Evolutionary conservation across 2,888 invertebrate genomes (phyloP), one percentile per base, ranked within the genome.

Genomic region (Cryptus viduatorius): DNA sequence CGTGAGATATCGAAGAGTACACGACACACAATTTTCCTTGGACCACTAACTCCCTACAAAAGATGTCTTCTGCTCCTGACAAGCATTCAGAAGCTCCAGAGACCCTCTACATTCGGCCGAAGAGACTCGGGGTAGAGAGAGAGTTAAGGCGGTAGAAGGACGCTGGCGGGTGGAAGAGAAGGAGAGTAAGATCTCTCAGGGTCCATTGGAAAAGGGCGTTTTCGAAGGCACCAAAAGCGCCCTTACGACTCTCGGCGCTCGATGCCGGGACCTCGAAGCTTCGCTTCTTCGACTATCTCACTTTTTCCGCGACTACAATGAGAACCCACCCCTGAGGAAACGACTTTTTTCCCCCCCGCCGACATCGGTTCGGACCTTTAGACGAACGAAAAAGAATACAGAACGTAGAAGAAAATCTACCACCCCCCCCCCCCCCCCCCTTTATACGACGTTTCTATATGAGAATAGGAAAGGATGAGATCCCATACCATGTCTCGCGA

Each of bases 1-100:
- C 90, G 89, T 88, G 86, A 89, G 90, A 90, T 91, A 91, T 92
- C 91, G 90, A 90, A 90, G 89, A 89, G 90, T 90, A 91, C 90
- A 91, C 75, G 75, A 90, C 90, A 91, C 89, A 92, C 92, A 92
- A 92, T 93, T 93, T 93, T 92, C 91, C 88, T 88, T 90, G 91
- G 90, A 92, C 92, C 91, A 93, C 91, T 91, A 91, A 89, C 88
- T 84, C 86, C 88, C 90, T 87, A 93, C 92, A 93, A 86, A 85
- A 87, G 85, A 81, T 82, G 84, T 84, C 91, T 90, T 92, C 93
- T 93, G 93, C 86, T 86, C 83, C 88, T 93, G 93, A 93, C 93
- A 93, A 92, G 93, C 93, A 93, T 93, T 93, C 92, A 93, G 88
- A 82, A 79, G 81, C 79, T 64, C 61, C 44, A 77, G 73, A 86